A percentile compares a stretch with the other conserved stretches of the same genome.
These are phyloP conservation scores for Cyclopterus lumpus DNA, from an alignment of 2,797 vertebrate species.

Conservation along the genomic window DNA sequence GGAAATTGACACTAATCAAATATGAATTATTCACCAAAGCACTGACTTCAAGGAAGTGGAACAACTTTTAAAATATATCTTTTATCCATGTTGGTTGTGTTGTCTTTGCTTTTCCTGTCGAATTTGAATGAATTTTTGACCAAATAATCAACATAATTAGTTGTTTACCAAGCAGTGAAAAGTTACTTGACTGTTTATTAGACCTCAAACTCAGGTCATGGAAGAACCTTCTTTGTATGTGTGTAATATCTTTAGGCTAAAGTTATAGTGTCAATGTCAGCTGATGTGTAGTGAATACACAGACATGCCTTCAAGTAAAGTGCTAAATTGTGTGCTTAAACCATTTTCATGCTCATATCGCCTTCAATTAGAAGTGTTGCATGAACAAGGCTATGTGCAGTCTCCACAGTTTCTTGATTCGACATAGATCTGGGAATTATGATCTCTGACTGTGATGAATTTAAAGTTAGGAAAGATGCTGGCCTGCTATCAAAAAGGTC, in stretches of 20 bases:
- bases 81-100: constrained; percentile 9
- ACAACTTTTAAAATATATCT: constrained; percentile 2
- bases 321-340: constrained; percentile 68
- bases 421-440: constrained; percentile 58
- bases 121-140: constrained; percentile 17
- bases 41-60: constrained; percentile 28
- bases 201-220: constrained; percentile 18
- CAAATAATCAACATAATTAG: constrained; percentile 24
- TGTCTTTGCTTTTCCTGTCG: not conserved
- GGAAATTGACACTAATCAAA: constrained; percentile 37
- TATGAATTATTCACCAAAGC: constrained; percentile 27
- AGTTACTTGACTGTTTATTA: constrained; percentile 44
- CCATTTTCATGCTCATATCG: constrained; percentile 67
- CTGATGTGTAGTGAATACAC: constrained; percentile 67
- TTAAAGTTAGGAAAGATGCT: constrained; percentile 45
- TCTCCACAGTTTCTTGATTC: constrained; percentile 57
- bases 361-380: constrained; percentile 56
- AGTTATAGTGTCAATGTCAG: constrained; percentile 63
- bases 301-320: constrained; percentile 56
- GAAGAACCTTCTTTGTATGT: constrained; percentile 32
- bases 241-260: constrained; percentile 56
- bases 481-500: constrained; percentile 35
- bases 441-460: constrained; percentile 50
- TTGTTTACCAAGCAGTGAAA: constrained; percentile 34
- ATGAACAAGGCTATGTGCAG: constrained; percentile 47